These are phyloP conservation scores for Spheniscus humboldti DNA, from an alignment of 2,797 vertebrate genomes.

Conservation along the genomic window DNA sequence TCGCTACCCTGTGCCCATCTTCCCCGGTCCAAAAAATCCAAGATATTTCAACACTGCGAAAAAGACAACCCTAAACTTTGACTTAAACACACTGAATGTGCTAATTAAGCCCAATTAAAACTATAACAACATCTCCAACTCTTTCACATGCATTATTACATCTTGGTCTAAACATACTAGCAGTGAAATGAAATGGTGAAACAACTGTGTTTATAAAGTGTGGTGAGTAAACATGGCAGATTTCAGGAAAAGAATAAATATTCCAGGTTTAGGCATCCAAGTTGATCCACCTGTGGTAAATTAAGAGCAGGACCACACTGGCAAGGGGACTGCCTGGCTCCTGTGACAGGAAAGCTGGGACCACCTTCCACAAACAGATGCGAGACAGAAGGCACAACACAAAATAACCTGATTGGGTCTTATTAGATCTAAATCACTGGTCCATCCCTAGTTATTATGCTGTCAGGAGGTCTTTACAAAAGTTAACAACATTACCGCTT, in stretches of 20 bases:
- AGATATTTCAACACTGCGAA: not conserved
- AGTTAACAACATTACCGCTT: not conserved
- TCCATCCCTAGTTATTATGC: not conserved
- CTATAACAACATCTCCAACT: not conserved
- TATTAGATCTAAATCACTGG: not conserved
- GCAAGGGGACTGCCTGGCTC: not conserved
- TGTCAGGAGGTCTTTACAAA: not conserved
- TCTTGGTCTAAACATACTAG: not conserved
- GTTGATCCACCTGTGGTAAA: not conserved
- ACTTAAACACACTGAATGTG: not conserved
- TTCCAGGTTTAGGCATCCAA: not conserved
- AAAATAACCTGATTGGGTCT: not conserved
- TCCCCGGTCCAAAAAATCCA: not conserved
- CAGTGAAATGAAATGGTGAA: not conserved
- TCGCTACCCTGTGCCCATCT: too few species aligned
- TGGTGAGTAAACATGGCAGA: accelerated
- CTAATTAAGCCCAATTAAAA: not conserved
- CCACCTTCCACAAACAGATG: not conserved
- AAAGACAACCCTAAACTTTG: not conserved
- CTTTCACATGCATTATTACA: not conserved
- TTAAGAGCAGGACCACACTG: not conserved
- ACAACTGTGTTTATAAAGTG: not conserved
- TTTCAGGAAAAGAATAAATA: not conserved
- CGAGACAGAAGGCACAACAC: not conserved
- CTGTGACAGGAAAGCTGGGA: not conserved